phyloP scores from a whole-genome alignment of 2,113 vertebrate genomes.

The Neoarius graeffei region DNA sequence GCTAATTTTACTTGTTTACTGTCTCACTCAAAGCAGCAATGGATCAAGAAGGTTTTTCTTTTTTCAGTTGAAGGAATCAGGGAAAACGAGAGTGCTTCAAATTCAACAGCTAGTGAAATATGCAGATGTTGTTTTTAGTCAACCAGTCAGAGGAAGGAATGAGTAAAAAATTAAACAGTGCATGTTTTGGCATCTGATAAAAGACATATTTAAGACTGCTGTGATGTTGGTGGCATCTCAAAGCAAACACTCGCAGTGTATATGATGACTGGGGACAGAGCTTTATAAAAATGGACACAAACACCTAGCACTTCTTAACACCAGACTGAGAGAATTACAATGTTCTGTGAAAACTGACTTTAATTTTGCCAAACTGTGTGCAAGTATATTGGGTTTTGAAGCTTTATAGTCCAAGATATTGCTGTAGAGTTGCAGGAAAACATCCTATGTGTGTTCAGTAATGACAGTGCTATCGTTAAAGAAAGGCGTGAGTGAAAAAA shows the following conservation, averaged over 20 bases:
- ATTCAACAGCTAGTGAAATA: conserved; percentile 5
- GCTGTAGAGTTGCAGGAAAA: neutral
- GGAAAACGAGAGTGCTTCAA: neutral
- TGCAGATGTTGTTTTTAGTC: conserved; percentile 11
- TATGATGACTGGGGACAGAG: neutral
- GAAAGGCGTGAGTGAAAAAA: neutral
- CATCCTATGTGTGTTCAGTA: neutral
- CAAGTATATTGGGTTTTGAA: neutral
- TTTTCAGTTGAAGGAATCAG: neutral
- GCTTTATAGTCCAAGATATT: neutral
- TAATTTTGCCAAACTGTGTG: neutral
- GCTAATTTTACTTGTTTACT: neutral
- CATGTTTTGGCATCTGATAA: neutral
- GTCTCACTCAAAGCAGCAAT: neutral
- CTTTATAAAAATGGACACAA: neutral
- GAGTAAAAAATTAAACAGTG: neutral
- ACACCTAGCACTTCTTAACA: neutral
- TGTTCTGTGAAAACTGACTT: neutral
- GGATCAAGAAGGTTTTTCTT: neutral
- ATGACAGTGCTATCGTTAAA: neutral
- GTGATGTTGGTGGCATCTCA: neutral
- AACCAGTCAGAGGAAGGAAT: neutral
- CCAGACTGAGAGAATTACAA: neutral
- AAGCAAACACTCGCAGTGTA: neutral
- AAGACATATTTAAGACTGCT: neutral